phyloP scores from a whole-genome alignment of 2,113 vertebrate species.

The Neogobius melanostomus region DNA sequence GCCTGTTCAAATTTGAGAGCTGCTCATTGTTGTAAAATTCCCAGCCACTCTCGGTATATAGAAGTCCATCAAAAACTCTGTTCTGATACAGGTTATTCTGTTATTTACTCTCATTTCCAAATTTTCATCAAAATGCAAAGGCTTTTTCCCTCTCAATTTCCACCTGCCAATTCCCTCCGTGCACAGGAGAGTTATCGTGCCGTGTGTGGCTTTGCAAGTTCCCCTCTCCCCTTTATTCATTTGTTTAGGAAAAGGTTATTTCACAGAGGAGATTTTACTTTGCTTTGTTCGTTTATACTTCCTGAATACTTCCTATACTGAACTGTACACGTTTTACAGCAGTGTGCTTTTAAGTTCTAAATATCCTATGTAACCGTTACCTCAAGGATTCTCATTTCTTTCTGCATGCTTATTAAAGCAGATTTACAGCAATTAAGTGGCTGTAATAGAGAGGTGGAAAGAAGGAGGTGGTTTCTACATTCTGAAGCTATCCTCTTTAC shows the following conservation, averaged over 20 bases:
- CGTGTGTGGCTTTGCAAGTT: slow-evolving; percentile 48
- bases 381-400: slow-evolving; percentile 3
- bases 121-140: slow-evolving; percentile 78
- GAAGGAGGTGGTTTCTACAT: slow-evolving; percentile 5
- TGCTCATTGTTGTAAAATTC: not conserved
- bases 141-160: slow-evolving; percentile 44
- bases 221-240: slow-evolving; percentile 34
- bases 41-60: not conserved
- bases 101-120: slow-evolving; percentile 10
- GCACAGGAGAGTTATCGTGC: slow-evolving; percentile 68
- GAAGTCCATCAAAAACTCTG: slow-evolving; percentile 4
- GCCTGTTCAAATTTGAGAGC: not conserved
- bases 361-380: not conserved
- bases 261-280: slow-evolving; percentile 28
- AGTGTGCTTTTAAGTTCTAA: slow-evolving; percentile 4
- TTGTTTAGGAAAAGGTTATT: slow-evolving; percentile 25
- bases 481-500: not conserved
- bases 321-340: slow-evolving; percentile 2
- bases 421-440: slow-evolving; percentile 26
- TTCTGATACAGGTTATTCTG: not conserved
- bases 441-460: not conserved
- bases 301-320: slow-evolving; percentile 23
- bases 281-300: slow-evolving; percentile 25
- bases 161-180: slow-evolving; percentile 56
- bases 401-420: not conserved